Conservation (phyloP, 2,797 vertebrate species). For the Sebastes goodei region DNA sequence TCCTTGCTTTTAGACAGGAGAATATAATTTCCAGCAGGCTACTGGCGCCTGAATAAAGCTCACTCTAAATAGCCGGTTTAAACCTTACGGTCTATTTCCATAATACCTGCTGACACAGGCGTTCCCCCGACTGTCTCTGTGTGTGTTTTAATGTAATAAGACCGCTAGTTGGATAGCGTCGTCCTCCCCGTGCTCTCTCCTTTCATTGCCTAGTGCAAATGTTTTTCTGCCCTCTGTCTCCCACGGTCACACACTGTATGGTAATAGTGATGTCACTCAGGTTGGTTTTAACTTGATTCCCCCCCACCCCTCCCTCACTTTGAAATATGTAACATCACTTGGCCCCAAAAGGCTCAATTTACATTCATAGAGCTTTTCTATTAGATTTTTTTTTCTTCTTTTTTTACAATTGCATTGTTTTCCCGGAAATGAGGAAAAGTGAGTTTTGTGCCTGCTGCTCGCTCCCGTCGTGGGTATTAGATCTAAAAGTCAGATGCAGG, state of each 20-base stretch:
- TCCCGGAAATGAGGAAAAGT: constrained; percentile 54
- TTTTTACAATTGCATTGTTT: constrained; percentile 71
- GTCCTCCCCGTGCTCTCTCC: constrained; percentile 33
- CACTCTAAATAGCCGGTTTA: constrained; percentile 66
- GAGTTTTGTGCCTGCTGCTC: constrained; percentile 44
- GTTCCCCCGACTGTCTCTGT: constrained; percentile 54
- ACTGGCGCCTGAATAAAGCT: constrained; percentile 64
- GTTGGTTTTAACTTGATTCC: constrained; percentile 73
- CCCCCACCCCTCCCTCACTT: constrained; percentile 50
- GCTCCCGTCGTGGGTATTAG: constrained; percentile 73
- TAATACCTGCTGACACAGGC: constrained; percentile 75
- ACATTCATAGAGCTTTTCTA: constrained; percentile 85
- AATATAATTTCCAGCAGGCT: constrained; percentile 62
- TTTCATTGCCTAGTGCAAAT: constrained; percentile 53
- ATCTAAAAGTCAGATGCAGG: constrained; percentile 74
- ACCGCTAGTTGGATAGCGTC: constrained; percentile 42
- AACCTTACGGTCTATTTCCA: constrained; percentile 70
- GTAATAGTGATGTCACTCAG: constrained; percentile 68
- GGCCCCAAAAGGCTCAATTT: constrained; percentile 74
- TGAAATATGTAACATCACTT: constrained; percentile 58
- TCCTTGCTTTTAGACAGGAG: constrained; percentile 54
- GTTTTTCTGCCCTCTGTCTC: constrained; percentile 44
- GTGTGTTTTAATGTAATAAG: constrained; percentile 81
- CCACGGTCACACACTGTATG: constrained; percentile 42
- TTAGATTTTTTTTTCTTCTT: constrained; percentile 75